phyloP scores from a whole-genome alignment of 2,113 vertebrate species.

The Plecotus auritus region DNA sequence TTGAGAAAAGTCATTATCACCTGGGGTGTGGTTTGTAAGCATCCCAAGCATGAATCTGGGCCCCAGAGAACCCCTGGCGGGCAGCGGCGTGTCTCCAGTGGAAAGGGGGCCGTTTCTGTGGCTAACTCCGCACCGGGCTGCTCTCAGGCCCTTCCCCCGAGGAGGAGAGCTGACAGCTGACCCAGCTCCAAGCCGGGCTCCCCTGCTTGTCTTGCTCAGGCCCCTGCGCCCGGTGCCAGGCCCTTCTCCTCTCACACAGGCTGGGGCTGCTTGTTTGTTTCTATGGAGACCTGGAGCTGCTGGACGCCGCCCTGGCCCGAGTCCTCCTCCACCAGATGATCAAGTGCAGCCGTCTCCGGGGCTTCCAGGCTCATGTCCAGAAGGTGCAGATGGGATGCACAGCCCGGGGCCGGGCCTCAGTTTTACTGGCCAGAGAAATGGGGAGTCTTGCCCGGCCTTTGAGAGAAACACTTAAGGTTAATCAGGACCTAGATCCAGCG shows the following conservation, averaged over 20 bases:
- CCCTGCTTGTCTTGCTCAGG: neutral
- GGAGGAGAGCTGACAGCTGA: neutral
- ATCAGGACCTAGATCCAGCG: neutral
- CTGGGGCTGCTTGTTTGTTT: conserved; percentile 87
- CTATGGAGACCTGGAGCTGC: conserved; percentile 80
- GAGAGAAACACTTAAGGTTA: neutral
- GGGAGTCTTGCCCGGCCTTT: neutral
- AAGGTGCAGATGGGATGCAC: conserved; percentile 74
- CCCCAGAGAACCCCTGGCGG: neutral
- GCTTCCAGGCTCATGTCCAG: conserved; percentile 80
- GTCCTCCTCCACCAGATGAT: conserved; percentile 87
- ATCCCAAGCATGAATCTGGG: neutral
- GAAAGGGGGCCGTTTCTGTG: neutral
- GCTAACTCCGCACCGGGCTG: neutral
- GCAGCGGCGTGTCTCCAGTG: neutral
- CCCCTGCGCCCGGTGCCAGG: neutral
- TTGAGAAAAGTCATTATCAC: neutral
- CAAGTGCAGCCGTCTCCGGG: conserved; percentile 83
- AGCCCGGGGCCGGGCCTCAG: neutral
- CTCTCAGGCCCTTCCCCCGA: neutral
- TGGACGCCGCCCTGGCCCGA: conserved; percentile 79
- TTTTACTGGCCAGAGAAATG: neutral
- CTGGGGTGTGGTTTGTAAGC: neutral
- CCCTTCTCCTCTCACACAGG: conserved; percentile 63
- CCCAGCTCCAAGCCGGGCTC: neutral